Evolutionary conservation across 2,113 vertebrate genomes (phyloP), one percentile per base, ranked within the genome.

Genomic region (Osmerus eperlanus): DNA sequence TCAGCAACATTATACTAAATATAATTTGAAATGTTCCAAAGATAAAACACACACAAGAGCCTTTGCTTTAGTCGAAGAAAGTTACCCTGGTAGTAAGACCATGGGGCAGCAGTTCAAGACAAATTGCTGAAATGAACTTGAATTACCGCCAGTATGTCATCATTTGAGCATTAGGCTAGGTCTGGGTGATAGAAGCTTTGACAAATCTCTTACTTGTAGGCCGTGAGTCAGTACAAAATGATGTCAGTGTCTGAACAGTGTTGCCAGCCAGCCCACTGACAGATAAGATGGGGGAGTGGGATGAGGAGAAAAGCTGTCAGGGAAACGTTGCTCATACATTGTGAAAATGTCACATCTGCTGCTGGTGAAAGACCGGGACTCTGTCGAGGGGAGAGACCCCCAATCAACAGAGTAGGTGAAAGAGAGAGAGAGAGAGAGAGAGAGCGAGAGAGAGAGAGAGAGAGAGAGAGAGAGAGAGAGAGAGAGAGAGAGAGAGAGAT

Each of bases 381-480:
- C 52, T 4, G 51, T 36, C 23, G 21, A 13, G 70, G 63, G 19
- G 29, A 47, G 9, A 56, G 55, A 65, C 60, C 54, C 67, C 21
- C 41, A 70, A 72, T 68, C 60, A 72, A 71, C 4, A 41, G 52
- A 58, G 21, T 25, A 64, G 68, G 75, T 68, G 25, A 32, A 19
- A 55, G 67, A 60, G 67, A 36, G 32, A 7, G 32, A 36, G 32
- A 67, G 67, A 81, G 81, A 83, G 77, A 74, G 80, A 19, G 56
- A 59, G 56, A 59, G 56, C 11, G 56, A 59, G 56, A 75, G 65
- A 67, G 36, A 59, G 53, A 74, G 84, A 72, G 70, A 80, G 65
- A 67, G 73, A 83, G 76, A 69, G 77, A 74, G 74, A 80, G 76
- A 55, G 65, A 67, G 67, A 81, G 81, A 83, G 77, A 74, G 80